phyloP scores from a whole-genome alignment of 1,140 invertebrate species.

The Pollicipes pollicipes region DNA sequence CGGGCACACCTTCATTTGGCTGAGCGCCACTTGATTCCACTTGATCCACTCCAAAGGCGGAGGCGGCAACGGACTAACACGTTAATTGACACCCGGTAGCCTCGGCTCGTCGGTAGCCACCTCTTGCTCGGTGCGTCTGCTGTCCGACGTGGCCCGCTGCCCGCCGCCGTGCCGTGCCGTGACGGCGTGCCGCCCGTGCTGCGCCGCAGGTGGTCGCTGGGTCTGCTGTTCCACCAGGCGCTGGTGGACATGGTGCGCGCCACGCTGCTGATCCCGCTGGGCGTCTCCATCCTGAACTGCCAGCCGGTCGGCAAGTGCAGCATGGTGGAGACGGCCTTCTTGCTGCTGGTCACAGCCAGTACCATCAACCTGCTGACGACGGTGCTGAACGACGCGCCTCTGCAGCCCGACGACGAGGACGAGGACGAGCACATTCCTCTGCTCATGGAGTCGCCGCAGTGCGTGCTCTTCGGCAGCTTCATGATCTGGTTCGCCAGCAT shows the following conservation, averaged over 20 bases:
- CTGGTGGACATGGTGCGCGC: conserved; percentile 64
- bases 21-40: too few relatives aligned
- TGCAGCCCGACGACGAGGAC: conserved; percentile 44
- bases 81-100: too few relatives aligned
- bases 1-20: too few relatives aligned
- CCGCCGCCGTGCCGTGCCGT: too few relatives aligned
- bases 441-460: conserved; percentile 63
- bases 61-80: too few relatives aligned
- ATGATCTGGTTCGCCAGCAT: conserved; percentile 62
- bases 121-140: too few relatives aligned
- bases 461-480: conserved; percentile 73
- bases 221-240: conserved; percentile 67
- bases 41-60: too few relatives aligned
- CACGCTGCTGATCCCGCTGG: conserved; percentile 57
- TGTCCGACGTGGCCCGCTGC: too few relatives aligned
- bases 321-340: conserved; percentile 71
- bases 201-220: conserved; percentile 58
- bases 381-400: conserved; percentile 67
- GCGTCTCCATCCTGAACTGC: conserved; percentile 60
- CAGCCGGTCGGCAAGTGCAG: conserved; percentile 70
- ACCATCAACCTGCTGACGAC: conserved; percentile 80
- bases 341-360: conserved; percentile 70
- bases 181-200: too few relatives aligned
- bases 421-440: conserved; percentile 29
- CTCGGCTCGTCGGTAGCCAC: too few relatives aligned